Evolutionary conservation across 2,797 vertebrate species (phyloP).

Genomic region (Lithobates sylvaticus): DNA sequence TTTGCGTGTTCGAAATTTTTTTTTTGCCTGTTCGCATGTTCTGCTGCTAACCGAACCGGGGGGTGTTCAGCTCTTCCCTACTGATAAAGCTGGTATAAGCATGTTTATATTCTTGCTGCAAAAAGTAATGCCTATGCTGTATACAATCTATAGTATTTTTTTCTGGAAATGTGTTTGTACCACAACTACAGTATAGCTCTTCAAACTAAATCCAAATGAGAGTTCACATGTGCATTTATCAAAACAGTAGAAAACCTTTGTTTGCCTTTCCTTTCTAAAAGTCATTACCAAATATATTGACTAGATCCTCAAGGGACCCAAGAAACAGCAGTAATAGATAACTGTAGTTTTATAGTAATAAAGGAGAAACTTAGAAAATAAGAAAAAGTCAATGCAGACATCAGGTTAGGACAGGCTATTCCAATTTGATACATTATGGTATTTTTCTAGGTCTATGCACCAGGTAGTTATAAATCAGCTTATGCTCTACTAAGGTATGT

Average conservation of each 20-base stretch:
- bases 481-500: conserved; percentile 14
- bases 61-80: no score
- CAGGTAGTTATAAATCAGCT: conserved; percentile 45
- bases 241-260: conserved; percentile 74
- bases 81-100: not conserved
- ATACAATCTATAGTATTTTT: conserved; percentile 11
- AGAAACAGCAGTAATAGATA: conserved; percentile 77
- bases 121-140: not conserved
- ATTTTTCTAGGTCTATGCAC: conserved; percentile 17
- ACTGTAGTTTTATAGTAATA: conserved; percentile 74
- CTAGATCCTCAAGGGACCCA: conserved; percentile 73
- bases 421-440: conserved; percentile 63
- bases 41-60: no score
- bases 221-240: conserved; percentile 75
- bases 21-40: no score
- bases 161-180: conserved; percentile 27
- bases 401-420: conserved; percentile 65
- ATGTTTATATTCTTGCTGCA: not conserved
- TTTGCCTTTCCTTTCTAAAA: conserved; percentile 74
- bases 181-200: conserved; percentile 60
- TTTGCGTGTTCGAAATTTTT: no score
- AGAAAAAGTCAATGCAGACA: conserved; percentile 64
- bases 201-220: conserved; percentile 69
- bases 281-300: conserved; percentile 81
- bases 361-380: conserved; percentile 71